phyloP scores from a whole-genome alignment of 35 echinoderm and acorn worm genomes.

The Apostichopus japonicus region DNA sequence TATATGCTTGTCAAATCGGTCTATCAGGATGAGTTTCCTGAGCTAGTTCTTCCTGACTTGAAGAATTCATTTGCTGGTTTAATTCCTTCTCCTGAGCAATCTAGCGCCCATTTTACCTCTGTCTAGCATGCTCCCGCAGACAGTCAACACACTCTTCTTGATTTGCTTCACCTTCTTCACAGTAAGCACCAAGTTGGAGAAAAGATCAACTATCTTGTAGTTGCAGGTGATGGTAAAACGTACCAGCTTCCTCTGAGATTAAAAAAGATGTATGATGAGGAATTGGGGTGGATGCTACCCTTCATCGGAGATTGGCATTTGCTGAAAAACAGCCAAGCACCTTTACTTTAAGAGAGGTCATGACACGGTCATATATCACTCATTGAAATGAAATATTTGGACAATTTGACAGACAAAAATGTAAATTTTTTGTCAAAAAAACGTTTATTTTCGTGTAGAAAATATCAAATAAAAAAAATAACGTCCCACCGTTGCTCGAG shows the following conservation, averaged over 20 bases:
- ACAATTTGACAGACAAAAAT: too few species aligned
- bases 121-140: conserved; percentile 57
- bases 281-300: conserved; percentile 60
- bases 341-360: too few species aligned
- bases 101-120: conserved; percentile 50
- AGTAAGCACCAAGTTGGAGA: conserved; percentile 45
- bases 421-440: too few species aligned
- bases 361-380: too few species aligned
- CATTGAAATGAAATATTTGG: too few species aligned
- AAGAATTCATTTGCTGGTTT: conserved; percentile 27
- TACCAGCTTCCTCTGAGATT: conserved; percentile 39
- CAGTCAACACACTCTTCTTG: conserved; percentile 54
- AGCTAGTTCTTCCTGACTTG: conserved; percentile 51
- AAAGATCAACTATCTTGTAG: conserved; percentile 36
- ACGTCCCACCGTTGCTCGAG: too few species aligned
- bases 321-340: conserved; percentile 62
- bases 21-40: background rate
- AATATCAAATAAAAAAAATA: too few species aligned
- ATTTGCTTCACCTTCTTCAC: conserved; percentile 44
- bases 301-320: conserved; percentile 74
- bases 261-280: conserved; percentile 50
- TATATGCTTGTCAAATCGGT: conserved; percentile 57
- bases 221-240: conserved; percentile 75
- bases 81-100: conserved; percentile 4
- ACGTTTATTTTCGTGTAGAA: too few species aligned